Percentiles rank a stretch among this genome's conserved stretches.
phyloP scores from a whole-genome alignment of 2,888 invertebrate species.

The Diarsia dahlii region DNA sequence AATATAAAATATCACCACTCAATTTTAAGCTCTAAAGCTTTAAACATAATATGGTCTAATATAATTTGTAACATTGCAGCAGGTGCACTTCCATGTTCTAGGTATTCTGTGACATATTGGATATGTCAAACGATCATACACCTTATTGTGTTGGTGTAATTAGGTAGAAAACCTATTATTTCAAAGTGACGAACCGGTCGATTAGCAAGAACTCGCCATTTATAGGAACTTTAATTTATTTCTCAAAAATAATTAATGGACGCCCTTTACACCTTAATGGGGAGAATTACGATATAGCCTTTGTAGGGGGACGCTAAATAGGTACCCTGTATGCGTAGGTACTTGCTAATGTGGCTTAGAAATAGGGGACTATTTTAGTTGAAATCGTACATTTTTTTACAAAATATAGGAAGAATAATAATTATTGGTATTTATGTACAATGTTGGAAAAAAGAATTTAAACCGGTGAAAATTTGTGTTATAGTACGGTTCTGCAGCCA shows the following conservation, averaged over 20 bases:
- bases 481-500: neutral
- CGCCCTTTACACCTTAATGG: conserved; percentile 49
- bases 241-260: conserved; percentile 48
- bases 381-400: neutral
- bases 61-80: conserved; percentile 4
- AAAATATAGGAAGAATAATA: neutral
- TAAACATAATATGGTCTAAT: neutral
- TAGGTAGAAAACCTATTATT: conserved; percentile 27
- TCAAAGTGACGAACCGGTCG: neutral
- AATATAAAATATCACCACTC: neutral
- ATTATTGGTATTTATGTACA: neutral
- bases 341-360: neutral
- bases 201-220: conserved; percentile 38
- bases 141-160: conserved; percentile 16
- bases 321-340: neutral
- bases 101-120: conserved; percentile 23
- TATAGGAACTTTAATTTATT: conserved; percentile 42
- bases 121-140: conserved; percentile 29
- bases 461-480: neutral
- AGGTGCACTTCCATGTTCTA: conserved; percentile 44
- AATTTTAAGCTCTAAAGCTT: conserved; percentile 6
- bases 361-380: neutral
- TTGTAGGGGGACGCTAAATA: neutral
- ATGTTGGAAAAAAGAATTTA: neutral
- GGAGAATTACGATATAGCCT: conserved; percentile 15